Evolutionary conservation across 2,888 invertebrate species (phyloP), one percentile per base, ranked within the genome.

Genomic region (Synanthedon myopaeformis): DNA sequence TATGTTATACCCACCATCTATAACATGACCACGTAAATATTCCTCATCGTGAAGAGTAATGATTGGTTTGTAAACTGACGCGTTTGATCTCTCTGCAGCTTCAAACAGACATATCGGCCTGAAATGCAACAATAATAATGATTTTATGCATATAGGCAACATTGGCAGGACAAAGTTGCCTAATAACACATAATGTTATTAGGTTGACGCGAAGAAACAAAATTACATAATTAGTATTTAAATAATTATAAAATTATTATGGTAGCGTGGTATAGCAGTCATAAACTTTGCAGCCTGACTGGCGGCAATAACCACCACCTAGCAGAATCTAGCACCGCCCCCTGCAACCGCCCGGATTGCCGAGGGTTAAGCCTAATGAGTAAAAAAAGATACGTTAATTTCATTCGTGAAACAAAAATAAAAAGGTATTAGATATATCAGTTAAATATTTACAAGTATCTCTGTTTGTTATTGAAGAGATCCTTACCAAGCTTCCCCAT

Each of bases 21-120:
- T 91, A 17, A 90, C 81, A 68, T 96, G 94, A 1, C 94, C 95
- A 49, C 76, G 69, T 59, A 95, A 78, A 65, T 90, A 95, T 57
- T 91, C 89, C 53, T 91, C 89, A 58, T 91, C 91, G 23, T 78
- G 67, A 1, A 90, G 62, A 3, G 84, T 76, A 2, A 92, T 66
- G 3, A 75, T 63, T 23, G 90, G 76, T 0, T 72, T 64, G 52
- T 89, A 78, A 57, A 90, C 90, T 0, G 90, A 89, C 13, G 89
- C 86, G 3, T 80, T 78, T 12, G 85, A 82, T 49, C 88, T 89
- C 41, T 54, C 19, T 11, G 53, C 54, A 11, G 56, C 51, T 10
- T 19, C 53, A 19, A 56, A 56, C 4, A 57, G 86, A 86, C 67
- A 89, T 84, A 59, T 84, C 79, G 57, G 83, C 84, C 60, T 89